Evolutionary conservation across 2,113 vertebrate genomes (phyloP), one percentile per base, ranked within the genome.

Genomic region (Ancistrus triradiatus): DNA sequence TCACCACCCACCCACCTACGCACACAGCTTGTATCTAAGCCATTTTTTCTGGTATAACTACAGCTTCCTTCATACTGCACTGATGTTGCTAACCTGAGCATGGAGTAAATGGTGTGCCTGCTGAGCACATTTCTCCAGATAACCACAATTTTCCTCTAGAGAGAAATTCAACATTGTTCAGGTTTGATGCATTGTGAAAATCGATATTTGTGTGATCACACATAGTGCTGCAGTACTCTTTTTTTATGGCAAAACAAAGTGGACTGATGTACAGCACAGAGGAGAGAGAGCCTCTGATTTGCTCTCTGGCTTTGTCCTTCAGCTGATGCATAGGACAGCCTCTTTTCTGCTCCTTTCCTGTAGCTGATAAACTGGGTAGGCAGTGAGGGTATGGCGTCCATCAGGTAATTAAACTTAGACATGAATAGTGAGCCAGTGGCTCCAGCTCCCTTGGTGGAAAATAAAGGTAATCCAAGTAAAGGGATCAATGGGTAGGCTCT

Each of bases 381-480:
- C n/a, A n/a, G n/a, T n/a, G n/a, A n/a, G n/a, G n/a, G n/a, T n/a
- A 24, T 22, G 25, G 47, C 59, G 48, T 49, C 44, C 49, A 49
- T 44, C 62, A 53, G 55, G 62, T 65, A 59, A 70, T 70, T 65
- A 70, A 70, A 33, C 11, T 50, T 47, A 7, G 33, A 35, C 28
- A 38, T 18, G 18, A 25, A 53, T 46, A 59, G 40, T 42, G 28
- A 58, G 52, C n/a, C n/a, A n/a, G n/a, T n/a, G n/a, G n/a, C n/a
- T n/a, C n/a, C n/a, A n/a, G n/a, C n/a, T 14, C 4, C 9, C 9
- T 9, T 33, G 28, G 28, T 33, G 27, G 25, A 25, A 24, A 10
- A 10, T 18, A 7, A 48, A 47, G 18, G 7, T 3, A 10, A 49
- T 27, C n/a, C 28, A 48, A 18, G 59, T 15, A 18, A 61, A 14